Percentiles rank a stretch among this genome's conserved stretches.
Evolutionary conservation across 1,140 invertebrate species (phyloP).

Genomic region (Leptinotarsa defecta): DNA sequence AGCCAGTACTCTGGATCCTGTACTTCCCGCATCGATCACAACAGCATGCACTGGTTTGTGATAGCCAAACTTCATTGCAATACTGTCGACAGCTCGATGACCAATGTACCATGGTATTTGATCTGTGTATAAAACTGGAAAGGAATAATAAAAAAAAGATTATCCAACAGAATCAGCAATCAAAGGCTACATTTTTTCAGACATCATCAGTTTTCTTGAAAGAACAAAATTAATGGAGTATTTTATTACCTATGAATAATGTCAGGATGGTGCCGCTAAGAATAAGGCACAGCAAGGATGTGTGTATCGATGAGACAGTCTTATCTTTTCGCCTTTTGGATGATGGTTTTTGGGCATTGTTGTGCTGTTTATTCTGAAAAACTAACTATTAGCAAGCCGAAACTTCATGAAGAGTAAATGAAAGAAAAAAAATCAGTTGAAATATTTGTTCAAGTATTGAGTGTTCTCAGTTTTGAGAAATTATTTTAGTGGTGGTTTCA

Average conservation of each 20-base stretch:
- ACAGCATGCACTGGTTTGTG: conserved; percentile 82
- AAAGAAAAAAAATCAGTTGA: too few species aligned
- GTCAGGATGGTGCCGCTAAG: conserved; percentile 52
- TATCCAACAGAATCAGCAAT: background rate
- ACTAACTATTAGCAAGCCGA: background rate
- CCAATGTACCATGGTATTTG: conserved; percentile 54
- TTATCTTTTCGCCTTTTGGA: conserved; percentile 46
- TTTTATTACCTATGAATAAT: conserved; percentile 48
- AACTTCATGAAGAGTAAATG: too few species aligned
- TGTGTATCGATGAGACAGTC: conserved; percentile 43
- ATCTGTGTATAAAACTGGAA: conserved; percentile 54
- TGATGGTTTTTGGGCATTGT: conserved; percentile 38
- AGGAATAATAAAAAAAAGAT: conserved; percentile 21
- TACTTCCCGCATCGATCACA: conserved; percentile 96
- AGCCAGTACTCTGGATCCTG: conserved; percentile 88
- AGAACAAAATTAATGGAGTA: background rate
- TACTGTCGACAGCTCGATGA: conserved; percentile 62
- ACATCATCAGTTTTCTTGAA: background rate
- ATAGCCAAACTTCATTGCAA: conserved; percentile 71
- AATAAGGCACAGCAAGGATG: conserved; percentile 52
- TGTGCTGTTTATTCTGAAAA: conserved; percentile 51
- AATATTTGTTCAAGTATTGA: too few species aligned
- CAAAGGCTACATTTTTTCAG: background rate
- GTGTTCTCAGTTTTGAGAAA: too few species aligned
- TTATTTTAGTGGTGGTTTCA: too few species aligned